Evolutionary conservation across 1,140 invertebrate genomes (phyloP).

Genomic region (Yoshiicerus persimilis): DNA sequence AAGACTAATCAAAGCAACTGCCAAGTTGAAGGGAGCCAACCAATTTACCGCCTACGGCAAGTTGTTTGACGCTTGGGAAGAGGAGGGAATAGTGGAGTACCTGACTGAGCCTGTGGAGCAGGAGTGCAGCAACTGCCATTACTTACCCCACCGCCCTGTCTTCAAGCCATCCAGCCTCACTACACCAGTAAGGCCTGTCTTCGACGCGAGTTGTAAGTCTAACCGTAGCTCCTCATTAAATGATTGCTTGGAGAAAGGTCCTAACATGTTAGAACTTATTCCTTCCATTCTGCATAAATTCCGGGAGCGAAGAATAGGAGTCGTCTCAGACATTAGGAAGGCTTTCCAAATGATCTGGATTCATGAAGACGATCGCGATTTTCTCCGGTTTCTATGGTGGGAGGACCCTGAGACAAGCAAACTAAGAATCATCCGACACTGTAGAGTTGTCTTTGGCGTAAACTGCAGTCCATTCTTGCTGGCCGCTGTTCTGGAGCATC

Average conservation of each 20-base stretch:
- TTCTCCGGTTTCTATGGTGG: conserved; percentile 51
- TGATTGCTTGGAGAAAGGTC: conserved; percentile 53
- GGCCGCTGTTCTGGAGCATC: conserved; percentile 45
- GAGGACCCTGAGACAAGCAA: not conserved
- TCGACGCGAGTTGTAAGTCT: conserved; percentile 49
- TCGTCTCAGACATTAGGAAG: conserved; percentile 55
- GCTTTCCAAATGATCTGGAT: conserved; percentile 55
- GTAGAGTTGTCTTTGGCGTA: conserved; percentile 51
- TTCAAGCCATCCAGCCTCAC: conserved; percentile 31
- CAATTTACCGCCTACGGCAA: not conserved
- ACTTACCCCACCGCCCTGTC: no score
- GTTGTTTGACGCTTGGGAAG: conserved; percentile 32
- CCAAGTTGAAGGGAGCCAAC: not conserved
- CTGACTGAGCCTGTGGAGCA: not conserved
- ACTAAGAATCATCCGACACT: conserved; percentile 24
- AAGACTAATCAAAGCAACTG: conserved; percentile 10
- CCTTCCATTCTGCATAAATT: conserved; percentile 53
- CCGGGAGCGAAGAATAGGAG: conserved; percentile 51
- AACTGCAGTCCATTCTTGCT: conserved; percentile 53
- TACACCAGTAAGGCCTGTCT: conserved; percentile 47
- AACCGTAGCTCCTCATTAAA: conserved; percentile 51
- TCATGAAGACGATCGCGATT: conserved; percentile 50
- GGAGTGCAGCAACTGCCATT: no score
- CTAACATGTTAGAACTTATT: conserved; percentile 55
- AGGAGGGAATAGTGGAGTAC: conserved; percentile 43